Conservation (phyloP, 2,888 invertebrate genomes). For the Nematopogon swammerdamellus region DNA sequence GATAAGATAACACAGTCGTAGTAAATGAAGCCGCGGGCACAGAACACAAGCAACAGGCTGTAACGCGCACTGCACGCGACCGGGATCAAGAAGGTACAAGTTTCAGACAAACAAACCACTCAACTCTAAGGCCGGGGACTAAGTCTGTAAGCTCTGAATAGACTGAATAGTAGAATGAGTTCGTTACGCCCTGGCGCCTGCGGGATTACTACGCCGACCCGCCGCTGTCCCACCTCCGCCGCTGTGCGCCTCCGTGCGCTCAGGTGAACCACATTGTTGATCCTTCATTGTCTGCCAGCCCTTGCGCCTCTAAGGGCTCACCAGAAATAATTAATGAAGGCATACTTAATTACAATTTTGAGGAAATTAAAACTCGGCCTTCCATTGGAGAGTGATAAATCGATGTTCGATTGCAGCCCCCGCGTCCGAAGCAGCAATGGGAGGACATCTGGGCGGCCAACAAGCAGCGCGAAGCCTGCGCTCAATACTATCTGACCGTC, state of each 20-base stretch:
- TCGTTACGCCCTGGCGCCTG: background rate
- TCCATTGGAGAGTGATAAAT: no score
- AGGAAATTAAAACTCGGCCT: no score
- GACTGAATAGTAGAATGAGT: background rate
- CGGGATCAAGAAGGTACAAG: background rate
- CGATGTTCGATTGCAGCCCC: slow-evolving; percentile 28
- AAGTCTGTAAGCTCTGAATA: background rate
- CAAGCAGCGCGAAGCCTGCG: slow-evolving; percentile 61
- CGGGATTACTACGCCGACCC: background rate
- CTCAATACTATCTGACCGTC: slow-evolving; percentile 42
- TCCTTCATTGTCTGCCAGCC: no score
- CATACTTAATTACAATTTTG: no score
- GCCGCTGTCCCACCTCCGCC: no score
- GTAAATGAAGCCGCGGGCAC: no score
- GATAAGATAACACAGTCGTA: no score
- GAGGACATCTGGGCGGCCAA: slow-evolving; percentile 54
- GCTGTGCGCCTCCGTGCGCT: no score
- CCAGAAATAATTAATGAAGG: no score
- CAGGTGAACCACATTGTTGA: background rate
- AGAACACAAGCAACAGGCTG: background rate
- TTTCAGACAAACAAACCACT: background rate
- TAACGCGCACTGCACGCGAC: background rate
- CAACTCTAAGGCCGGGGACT: background rate
- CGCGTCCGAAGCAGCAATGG: slow-evolving; percentile 43
- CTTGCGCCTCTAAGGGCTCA: no score